These are phyloP conservation scores for Strigamia maritima DNA, from an alignment of 2,888 invertebrate genomes.

Conservation along the genomic window DNA sequence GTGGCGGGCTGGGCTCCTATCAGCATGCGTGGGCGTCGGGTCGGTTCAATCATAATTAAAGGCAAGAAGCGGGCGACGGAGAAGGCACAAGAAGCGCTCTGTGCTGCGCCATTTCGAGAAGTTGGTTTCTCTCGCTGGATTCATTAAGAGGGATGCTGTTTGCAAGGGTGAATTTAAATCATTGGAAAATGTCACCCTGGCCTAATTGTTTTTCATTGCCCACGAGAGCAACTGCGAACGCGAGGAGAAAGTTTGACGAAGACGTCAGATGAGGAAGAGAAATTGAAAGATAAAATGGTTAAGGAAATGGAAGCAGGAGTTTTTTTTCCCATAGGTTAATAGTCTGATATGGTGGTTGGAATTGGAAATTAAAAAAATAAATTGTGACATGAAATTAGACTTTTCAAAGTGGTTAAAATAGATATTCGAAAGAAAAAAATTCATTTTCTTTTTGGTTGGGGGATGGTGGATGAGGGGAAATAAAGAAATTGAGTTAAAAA, in stretches of 20 bases:
- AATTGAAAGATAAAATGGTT: slow-evolving; percentile 15
- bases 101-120: not conserved
- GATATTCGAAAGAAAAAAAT: not conserved
- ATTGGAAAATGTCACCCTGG: slow-evolving; percentile 27
- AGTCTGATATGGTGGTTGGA: slow-evolving; percentile 2
- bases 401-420: not conserved
- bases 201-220: slow-evolving; percentile 33
- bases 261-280: slow-evolving; percentile 15
- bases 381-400: not conserved
- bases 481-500: too few relatives aligned
- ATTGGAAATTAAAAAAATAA: not conserved
- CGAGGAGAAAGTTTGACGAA: slow-evolving; percentile 10
- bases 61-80: slow-evolving; percentile 8
- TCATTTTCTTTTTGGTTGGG: not conserved
- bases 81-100: not conserved
- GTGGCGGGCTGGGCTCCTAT: not conserved
- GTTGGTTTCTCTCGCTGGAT: slow-evolving; percentile 28
- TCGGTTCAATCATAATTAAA: slow-evolving; percentile 35
- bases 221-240: slow-evolving; percentile 17
- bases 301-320: not conserved
- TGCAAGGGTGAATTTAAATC: slow-evolving; percentile 33
- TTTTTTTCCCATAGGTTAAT: not conserved
- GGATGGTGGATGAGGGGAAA: too few relatives aligned
- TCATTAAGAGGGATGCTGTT: slow-evolving; percentile 23
- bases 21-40: slow-evolving; percentile 6